Conservation (phyloP, 92 coral and sea anemone species). For the Porites evermanni region DNA sequence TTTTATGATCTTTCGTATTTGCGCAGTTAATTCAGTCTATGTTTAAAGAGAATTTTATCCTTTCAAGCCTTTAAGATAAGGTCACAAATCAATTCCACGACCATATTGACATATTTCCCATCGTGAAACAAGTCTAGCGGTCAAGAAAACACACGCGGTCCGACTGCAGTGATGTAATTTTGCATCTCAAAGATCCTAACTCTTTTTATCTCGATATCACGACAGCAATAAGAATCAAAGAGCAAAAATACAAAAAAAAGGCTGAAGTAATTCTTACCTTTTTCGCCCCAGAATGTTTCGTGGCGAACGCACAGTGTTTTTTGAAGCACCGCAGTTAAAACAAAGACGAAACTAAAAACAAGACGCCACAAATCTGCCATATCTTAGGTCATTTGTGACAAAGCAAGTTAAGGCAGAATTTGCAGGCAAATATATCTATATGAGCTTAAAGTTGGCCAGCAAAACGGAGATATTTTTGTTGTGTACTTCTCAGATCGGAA, state of each 20-base stretch:
- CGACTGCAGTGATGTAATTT: not conserved
- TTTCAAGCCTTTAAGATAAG: too few species aligned
- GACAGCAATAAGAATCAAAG: not conserved
- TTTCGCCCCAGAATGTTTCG: slow-evolving; percentile 91
- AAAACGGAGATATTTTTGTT: not conserved
- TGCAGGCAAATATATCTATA: not conserved
- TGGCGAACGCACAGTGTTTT: slow-evolving; percentile 31
- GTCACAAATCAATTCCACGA: too few species aligned
- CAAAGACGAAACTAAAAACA: not conserved
- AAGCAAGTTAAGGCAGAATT: not conserved
- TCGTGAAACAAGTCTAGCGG: slow-evolving; percentile 20
- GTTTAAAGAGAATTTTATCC: too few species aligned
- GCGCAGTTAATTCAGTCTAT: too few species aligned
- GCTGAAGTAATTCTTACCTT: slow-evolving; percentile 58
- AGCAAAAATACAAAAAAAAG: not conserved
- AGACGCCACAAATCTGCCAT: slow-evolving; percentile 15
- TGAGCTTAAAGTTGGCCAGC: too few species aligned
- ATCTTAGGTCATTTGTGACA: slow-evolving; percentile 35
- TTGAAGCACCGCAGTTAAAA: not conserved
- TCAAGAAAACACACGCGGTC: not conserved
- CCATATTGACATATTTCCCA: slow-evolving; percentile 10
- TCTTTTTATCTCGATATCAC: not conserved
- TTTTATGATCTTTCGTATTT: too few species aligned
- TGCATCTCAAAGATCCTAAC: too few species aligned
- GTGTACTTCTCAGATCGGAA: not conserved